phyloP scores from a whole-genome alignment of 1,140 invertebrate genomes.

The Macrotrachela quadricornifera region DNA sequence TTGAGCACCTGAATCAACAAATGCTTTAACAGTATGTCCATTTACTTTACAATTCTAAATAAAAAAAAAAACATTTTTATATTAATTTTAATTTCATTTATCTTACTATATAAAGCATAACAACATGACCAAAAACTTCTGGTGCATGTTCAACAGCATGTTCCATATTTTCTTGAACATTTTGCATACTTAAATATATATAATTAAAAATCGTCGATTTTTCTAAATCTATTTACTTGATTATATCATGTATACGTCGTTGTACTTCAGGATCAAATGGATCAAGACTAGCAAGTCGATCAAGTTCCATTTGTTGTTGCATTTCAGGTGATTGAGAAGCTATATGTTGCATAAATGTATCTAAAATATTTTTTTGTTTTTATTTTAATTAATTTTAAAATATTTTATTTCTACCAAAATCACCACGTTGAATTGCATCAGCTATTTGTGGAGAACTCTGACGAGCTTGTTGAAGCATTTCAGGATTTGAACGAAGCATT shows the following conservation, averaged over 20 bases:
- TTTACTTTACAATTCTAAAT: constrained; percentile 81
- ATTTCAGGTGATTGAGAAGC: no score
- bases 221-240: not conserved
- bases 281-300: not conserved
- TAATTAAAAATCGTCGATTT: not conserved
- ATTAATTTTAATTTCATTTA: no score
- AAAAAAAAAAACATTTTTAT: constrained; percentile 20
- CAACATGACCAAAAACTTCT: constrained; percentile 84
- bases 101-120: constrained; percentile 86
- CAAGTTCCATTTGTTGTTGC: constrained; percentile 15
- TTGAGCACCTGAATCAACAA: constrained; percentile 71
- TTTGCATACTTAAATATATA: constrained; percentile 44
- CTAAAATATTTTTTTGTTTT: no score
- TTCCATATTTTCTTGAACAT: constrained; percentile 94
- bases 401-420: not conserved
- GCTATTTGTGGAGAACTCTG: constrained; percentile 5
- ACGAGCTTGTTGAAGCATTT: not conserved
- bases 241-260: not conserved
- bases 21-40: constrained; percentile 81
- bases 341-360: no score
- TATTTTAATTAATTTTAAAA: no score
- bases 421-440: constrained; percentile 3
- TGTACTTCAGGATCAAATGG: constrained; percentile 4
- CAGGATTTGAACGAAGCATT: constrained; percentile 3
- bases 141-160: constrained; percentile 93